phyloP scores from a whole-genome alignment of 2,888 invertebrate genomes.

The Opisthograptis luteolata region DNA sequence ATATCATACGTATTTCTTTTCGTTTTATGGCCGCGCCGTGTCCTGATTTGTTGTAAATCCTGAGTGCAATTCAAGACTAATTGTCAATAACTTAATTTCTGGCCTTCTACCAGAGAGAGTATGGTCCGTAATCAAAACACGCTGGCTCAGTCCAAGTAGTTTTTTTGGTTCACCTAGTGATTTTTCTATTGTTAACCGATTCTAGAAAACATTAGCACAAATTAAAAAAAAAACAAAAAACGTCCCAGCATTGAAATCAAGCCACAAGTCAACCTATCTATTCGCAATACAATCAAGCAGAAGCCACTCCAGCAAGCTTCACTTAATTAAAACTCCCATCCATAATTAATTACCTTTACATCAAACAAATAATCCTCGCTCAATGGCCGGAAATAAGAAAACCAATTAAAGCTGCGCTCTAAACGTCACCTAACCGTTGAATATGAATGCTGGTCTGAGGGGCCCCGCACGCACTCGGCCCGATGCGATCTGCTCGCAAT shows the following conservation, averaged over 20 bases:
- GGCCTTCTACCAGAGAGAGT: too few relatives aligned
- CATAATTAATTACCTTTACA: slow-evolving; percentile 31
- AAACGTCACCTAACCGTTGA: slow-evolving; percentile 64
- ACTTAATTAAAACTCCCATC: slow-evolving; percentile 35
- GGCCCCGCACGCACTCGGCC: slow-evolving; percentile 40
- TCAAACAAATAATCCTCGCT: slow-evolving; percentile 45
- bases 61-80: too few relatives aligned
- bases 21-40: slow-evolving; percentile 26
- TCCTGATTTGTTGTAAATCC: slow-evolving; percentile 40
- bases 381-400: slow-evolving; percentile 53
- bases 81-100: too few relatives aligned
- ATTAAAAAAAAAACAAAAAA: too few relatives aligned
- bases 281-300: too few relatives aligned
- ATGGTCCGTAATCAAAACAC: too few relatives aligned
- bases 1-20: slow-evolving; percentile 38
- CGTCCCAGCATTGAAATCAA: too few relatives aligned
- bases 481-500: slow-evolving; percentile 71
- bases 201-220: too few relatives aligned
- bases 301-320: slow-evolving; percentile 13
- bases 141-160: too few relatives aligned
- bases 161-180: too few relatives aligned
- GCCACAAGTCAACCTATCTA: too few relatives aligned
- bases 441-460: slow-evolving; percentile 54
- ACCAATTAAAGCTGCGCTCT: slow-evolving; percentile 61
- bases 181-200: too few relatives aligned